Evolutionary conservation across 2,113 vertebrate genomes (phyloP), one percentile per base, ranked within the genome.

Genomic region (Psilopogon haemacephalus): DNA sequence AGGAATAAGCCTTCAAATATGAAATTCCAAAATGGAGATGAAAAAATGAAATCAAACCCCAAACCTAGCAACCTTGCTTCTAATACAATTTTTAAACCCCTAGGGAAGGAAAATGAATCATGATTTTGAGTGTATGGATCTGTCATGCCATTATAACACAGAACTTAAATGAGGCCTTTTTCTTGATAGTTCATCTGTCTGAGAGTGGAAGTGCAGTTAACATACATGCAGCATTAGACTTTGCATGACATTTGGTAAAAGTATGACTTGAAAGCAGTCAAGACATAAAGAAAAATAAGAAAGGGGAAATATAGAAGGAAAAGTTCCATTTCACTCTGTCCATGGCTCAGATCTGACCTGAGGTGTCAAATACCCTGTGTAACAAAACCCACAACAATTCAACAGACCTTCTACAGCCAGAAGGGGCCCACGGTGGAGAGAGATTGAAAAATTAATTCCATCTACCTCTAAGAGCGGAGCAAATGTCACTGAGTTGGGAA

Each of bases 371-470:
- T 32, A 72, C 69, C 32, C 65, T 69, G n/a, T 5, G 8, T 71
- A 88, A 89, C 44, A 93, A 86, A 96, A 67, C 20, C n/a, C 72
- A 84, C 40, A 88, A 37, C 52, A 86, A 67, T 84, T 71, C 84
- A 68, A 20, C 42, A 84, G 50, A 40, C 38, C 50, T 26, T 58
- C 23, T 70, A 5, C 19, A 73, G 56, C 46, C 88, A 94, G 72
- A 86, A 90, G 0, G 11, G 62, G 42, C 59, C 67, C 67, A 48
- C 1, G 3, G 86, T 20, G 44, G 59, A 79, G 40, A 35, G 23
- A 90, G 48, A 80, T 1, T 80, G 85, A 88, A 89, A 94, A 94
- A 90, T 94, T 95, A 93, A 95, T 95, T 94, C 81, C 64, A 65
- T 20, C n/a, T 0, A 0, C 56, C 37, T 86, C 74, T 60, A 60